These are phyloP conservation scores for Panagrolaimus sp. DNA, from an alignment of 1,140 invertebrate species.

Conservation along the genomic window DNA sequence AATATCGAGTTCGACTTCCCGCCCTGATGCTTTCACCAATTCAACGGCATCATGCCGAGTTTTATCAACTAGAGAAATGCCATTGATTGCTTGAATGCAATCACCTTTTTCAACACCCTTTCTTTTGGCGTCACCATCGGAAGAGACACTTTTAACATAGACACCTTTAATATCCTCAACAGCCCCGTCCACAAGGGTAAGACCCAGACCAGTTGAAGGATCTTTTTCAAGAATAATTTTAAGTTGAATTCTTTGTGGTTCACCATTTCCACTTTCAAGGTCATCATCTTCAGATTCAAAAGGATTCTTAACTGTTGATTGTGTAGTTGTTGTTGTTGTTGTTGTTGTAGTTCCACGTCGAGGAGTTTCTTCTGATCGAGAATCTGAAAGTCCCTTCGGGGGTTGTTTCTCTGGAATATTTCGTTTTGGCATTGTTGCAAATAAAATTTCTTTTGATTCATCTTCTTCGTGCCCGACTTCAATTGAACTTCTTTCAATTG, in stretches of 20 bases:
- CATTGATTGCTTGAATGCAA: conserved; percentile 45
- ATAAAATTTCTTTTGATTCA: neutral
- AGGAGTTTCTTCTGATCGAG: neutral
- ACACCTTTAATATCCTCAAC: conserved; percentile 60
- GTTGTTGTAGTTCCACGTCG: neutral
- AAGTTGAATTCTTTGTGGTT: neutral
- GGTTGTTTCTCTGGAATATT: neutral
- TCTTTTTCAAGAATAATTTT: conserved; percentile 39
- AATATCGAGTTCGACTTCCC: conserved; percentile 54
- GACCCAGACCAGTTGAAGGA: conserved; percentile 46
- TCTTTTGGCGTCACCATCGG: conserved; percentile 57
- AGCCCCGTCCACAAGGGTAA: conserved; percentile 61
- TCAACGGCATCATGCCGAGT: conserved; percentile 60
- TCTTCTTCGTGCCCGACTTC: neutral
- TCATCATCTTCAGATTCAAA: conserved; percentile 17
- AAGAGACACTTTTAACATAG: conserved; percentile 62
- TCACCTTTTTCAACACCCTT: conserved; percentile 37
- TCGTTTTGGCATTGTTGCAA: conserved; percentile 1
- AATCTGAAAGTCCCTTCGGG: neutral
- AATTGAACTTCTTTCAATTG: conserved; percentile 3
- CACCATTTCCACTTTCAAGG: neutral
- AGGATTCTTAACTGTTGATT: neutral
- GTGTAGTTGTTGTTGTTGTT: too few species aligned
- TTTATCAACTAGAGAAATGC: conserved; percentile 57
- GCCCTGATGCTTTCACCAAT: conserved; percentile 56